Conservation (phyloP, 2,888 invertebrate species). For the Habrosyne pyritoides region DNA sequence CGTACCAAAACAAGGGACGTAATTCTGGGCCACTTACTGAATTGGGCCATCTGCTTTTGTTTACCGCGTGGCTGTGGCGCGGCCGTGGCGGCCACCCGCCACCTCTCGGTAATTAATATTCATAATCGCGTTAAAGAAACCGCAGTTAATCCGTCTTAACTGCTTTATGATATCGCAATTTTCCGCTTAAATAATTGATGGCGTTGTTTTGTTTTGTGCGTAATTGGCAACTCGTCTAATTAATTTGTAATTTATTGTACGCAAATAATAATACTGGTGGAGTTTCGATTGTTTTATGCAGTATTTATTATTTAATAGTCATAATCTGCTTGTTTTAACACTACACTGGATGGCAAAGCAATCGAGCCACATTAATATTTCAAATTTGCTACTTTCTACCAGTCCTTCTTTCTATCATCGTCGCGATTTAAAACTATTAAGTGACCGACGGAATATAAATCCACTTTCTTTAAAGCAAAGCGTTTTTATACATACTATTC, state of each 20-base stretch:
- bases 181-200: slow-evolving; percentile 37
- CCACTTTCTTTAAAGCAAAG: no score
- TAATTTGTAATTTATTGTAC: background rate
- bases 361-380: no score
- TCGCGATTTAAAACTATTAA: no score
- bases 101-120: slow-evolving; percentile 53
- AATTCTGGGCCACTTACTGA: slow-evolving; percentile 43
- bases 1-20: slow-evolving; percentile 19
- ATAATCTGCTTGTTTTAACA: no score
- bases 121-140: slow-evolving; percentile 61
- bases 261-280: background rate
- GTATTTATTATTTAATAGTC: background rate
- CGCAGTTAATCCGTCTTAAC: slow-evolving; percentile 46
- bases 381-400: no score
- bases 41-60: slow-evolving; percentile 63
- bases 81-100: slow-evolving; percentile 13
- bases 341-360: no score
- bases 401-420: no score
- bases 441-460: no score
- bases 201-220: slow-evolving; percentile 29
- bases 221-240: slow-evolving; percentile 27
- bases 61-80: slow-evolving; percentile 24
- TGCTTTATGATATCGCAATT: slow-evolving; percentile 48
- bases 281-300: background rate
- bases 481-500: no score